Evolutionary conservation across 2,888 invertebrate species (phyloP), one percentile per base, ranked within the genome.

Genomic region (Polyommatus icarus): DNA sequence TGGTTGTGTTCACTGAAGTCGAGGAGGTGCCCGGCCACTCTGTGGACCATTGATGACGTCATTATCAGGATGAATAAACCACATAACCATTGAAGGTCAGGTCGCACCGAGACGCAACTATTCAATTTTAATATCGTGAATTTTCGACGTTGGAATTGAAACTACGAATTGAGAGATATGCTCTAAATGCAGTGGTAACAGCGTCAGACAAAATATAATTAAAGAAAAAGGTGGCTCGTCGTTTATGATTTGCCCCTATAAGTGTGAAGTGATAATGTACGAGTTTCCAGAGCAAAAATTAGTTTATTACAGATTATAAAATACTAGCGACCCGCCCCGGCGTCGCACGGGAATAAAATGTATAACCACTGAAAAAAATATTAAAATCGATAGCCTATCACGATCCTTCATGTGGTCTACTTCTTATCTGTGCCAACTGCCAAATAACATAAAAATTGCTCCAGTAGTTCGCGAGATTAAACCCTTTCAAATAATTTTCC

Each of bases 1-100:
- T 75, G 75, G 75, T 12, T 75, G 29, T 75, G 75, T 20, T 75
- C 75, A 1, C 67, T 67, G 7, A 75, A 75, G 46, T 50, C 46
- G 29, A 75, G 18, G 18, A 75, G 29, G 29, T 75, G 61, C 15
- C 46, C 57, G 76, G 75, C 73, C 67, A 71, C 75, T 12, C 61
- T 71, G 29, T 50, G 24, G 57, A 59, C 40, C 46, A 32, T 78
- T 7, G 50, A 20, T 36, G 6, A 75, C 24, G 29, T 54, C 29
- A 50, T 75, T 15, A 54, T 75, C 50, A 75, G 29, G 29, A 50
- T 12, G 75, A 50, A 24, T 7, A 29, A 24, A 18, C 8, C 54
- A 3, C 54, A 75, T 50, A 75, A 75, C 54, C 75, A 75, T 54
- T 75, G 18, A 54, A 15, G 18, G 15, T 54, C 54, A 54, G 46